Conservation (phyloP, 2,797 vertebrate species). For the Pogoniulus pusillus region DNA sequence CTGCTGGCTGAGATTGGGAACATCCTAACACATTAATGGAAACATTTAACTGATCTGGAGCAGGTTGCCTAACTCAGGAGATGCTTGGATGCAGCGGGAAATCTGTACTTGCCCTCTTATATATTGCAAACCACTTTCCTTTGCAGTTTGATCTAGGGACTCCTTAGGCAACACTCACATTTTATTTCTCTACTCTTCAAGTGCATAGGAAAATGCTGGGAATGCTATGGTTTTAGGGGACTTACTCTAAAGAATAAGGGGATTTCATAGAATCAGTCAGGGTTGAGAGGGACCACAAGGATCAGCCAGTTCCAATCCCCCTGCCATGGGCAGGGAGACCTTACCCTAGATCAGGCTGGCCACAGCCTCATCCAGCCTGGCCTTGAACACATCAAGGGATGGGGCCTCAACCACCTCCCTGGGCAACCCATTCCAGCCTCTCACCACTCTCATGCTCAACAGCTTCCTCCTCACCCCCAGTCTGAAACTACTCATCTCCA, state of each 20-base stretch:
- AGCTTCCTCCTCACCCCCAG: too few species aligned
- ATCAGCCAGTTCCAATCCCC: too few species aligned
- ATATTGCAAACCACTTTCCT: slow-evolving; percentile 31
- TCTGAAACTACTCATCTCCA: too few species aligned
- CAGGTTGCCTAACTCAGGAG: background rate
- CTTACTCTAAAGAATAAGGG: background rate
- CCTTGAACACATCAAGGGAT: too few species aligned
- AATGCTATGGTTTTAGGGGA: background rate
- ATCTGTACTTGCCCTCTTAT: slow-evolving; percentile 3
- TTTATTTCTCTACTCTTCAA: slow-evolving; percentile 35
- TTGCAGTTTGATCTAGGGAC: slow-evolving; percentile 37
- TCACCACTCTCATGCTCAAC: too few species aligned
- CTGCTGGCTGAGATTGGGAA: background rate
- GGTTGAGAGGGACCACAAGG: too few species aligned
- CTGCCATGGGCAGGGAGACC: too few species aligned
- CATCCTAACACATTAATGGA: background rate
- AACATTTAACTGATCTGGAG: slow-evolving; percentile 2
- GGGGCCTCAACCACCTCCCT: too few species aligned
- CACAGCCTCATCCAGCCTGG: too few species aligned
- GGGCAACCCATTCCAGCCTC: too few species aligned
- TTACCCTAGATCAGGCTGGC: too few species aligned
- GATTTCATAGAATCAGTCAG: too few species aligned
- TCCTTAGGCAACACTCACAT: slow-evolving; percentile 35
- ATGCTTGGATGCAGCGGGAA: background rate
- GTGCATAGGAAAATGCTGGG: background rate